Percentiles rank a stretch among this genome's conserved stretches.
Conservation (phyloP, 2,113 vertebrate species). For the Oophaga pumilio region DNA sequence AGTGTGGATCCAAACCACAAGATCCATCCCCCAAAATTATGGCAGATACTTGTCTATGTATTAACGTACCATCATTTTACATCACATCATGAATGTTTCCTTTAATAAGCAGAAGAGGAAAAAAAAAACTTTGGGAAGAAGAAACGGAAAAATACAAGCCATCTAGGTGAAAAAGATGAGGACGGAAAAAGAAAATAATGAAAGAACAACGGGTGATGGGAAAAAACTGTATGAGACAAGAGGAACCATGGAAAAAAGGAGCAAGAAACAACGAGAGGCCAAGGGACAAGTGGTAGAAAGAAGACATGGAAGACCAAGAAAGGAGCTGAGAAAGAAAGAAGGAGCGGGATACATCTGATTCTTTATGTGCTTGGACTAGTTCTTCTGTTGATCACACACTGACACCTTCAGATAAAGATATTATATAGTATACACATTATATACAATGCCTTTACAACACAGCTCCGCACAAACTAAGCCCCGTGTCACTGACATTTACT, state of each 20-base stretch:
- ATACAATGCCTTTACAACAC: neutral
- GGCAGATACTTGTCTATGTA: neutral
- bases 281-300: constrained; percentile 4
- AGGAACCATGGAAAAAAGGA: neutral
- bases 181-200: neutral
- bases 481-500: too few species aligned
- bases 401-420: neutral
- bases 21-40: neutral
- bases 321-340: neutral
- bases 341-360: neutral
- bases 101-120: neutral
- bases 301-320: neutral
- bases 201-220: neutral
- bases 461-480: neutral
- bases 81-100: neutral
- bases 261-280: neutral
- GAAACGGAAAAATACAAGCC: constrained; percentile 4
- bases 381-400: neutral
- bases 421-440: neutral
- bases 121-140: neutral
- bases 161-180: neutral
- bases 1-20: neutral
- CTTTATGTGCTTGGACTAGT: neutral
- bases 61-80: neutral
- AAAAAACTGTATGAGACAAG: neutral